Evolutionary conservation across 2,113 vertebrate species (phyloP).

Genomic region (Nibea coibor): DNA sequence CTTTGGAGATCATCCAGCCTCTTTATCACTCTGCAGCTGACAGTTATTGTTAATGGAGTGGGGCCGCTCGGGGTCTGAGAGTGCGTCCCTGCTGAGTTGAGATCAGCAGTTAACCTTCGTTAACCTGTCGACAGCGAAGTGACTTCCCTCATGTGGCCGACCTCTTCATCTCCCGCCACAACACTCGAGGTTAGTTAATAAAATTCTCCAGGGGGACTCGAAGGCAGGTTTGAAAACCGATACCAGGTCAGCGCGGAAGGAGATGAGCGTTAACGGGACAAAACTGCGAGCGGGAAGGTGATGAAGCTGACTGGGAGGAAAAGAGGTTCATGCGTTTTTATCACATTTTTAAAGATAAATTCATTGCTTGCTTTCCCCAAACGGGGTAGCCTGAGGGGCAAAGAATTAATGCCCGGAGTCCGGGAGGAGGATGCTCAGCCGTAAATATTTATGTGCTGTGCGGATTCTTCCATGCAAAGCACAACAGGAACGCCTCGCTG

Average conservation of each 20-base stretch:
- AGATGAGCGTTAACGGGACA: constrained; percentile 36
- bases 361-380: constrained; percentile 29
- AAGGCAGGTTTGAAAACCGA: constrained; percentile 30
- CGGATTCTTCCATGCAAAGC: constrained; percentile 23
- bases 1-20: neutral
- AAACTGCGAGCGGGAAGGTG: constrained; percentile 1
- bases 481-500: neutral
- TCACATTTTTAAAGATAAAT: constrained; percentile 54
- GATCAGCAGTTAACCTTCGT: constrained; percentile 50
- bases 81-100: constrained; percentile 33
- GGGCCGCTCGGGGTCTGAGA: constrained; percentile 8
- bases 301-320: constrained; percentile 54
- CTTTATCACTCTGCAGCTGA: constrained; percentile 38
- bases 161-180: constrained; percentile 11
- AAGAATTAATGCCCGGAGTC: constrained; percentile 22
- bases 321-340: constrained; percentile 55
- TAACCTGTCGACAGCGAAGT: constrained; percentile 26
- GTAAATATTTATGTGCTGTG: constrained; percentile 55
- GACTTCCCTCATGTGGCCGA: constrained; percentile 19
- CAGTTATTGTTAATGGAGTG: constrained; percentile 41
- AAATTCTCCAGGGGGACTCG: constrained; percentile 8
- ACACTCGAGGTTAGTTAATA: constrained; percentile 23
- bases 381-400: constrained; percentile 36
- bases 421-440: constrained; percentile 11
- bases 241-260: neutral